A percentile compares a stretch with the other conserved stretches of the same genome.
phyloP scores from a whole-genome alignment of 2,113 vertebrate genomes.

The Theropithecus gelada region DNA sequence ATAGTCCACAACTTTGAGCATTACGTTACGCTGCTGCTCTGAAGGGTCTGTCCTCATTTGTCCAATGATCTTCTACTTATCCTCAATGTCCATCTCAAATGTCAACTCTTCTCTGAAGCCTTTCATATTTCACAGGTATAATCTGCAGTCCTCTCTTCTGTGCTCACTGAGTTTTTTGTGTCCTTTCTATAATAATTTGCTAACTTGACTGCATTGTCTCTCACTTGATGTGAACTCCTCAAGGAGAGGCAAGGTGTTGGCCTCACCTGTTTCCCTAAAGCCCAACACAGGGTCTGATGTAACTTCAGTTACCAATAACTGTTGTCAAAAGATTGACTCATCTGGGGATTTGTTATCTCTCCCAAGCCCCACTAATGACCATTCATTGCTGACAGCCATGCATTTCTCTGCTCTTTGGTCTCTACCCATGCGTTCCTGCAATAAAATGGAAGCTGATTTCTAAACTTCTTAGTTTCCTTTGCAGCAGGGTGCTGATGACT shows the following conservation, averaged over 20 bases:
- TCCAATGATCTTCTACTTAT: background rate
- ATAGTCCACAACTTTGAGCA: background rate
- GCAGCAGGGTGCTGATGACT: background rate
- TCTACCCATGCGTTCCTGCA: background rate
- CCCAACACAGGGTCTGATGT: background rate
- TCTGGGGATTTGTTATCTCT: background rate
- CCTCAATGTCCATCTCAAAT: background rate
- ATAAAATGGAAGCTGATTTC: background rate
- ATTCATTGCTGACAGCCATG: background rate
- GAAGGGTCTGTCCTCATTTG: background rate
- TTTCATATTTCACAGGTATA: background rate
- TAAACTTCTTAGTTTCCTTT: background rate
- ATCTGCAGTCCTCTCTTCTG: background rate
- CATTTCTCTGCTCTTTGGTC: background rate
- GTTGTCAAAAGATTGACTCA: background rate
- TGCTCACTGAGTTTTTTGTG: background rate
- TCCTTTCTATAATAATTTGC: background rate
- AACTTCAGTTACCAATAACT: background rate
- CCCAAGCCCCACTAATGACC: background rate
- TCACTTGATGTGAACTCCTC: background rate
- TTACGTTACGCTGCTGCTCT: background rate
- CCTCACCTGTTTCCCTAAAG: background rate
- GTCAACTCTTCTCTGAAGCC: background rate
- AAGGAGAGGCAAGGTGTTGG: background rate
- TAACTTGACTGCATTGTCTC: background rate